These are phyloP conservation scores for Lophius piscatorius DNA, from an alignment of 2,113 vertebrate species.

Conservation along the genomic window DNA sequence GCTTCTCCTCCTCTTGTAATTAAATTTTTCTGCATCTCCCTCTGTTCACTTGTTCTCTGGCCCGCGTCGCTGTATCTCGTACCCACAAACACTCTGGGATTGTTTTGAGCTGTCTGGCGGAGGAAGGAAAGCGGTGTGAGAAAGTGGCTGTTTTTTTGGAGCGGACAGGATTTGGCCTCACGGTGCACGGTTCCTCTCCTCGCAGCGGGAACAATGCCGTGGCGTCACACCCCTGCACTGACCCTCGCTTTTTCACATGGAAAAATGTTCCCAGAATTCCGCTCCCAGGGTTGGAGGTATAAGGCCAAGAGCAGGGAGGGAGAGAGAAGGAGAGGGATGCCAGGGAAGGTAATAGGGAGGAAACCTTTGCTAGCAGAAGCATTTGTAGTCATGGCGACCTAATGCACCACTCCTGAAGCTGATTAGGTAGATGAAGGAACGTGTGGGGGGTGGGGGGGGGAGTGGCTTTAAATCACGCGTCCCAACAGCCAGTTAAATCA, in stretches of 20 bases:
- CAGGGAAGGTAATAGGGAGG: slow-evolving; percentile 63
- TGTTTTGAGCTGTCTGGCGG: slow-evolving; percentile 83
- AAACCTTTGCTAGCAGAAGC: slow-evolving; percentile 48
- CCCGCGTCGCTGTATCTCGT: slow-evolving; percentile 49
- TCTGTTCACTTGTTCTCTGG: slow-evolving; percentile 49
- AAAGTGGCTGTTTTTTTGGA: slow-evolving; percentile 87
- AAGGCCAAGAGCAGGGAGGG: slow-evolving; percentile 49
- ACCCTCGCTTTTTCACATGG: slow-evolving; percentile 85
- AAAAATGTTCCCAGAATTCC: slow-evolving; percentile 86
- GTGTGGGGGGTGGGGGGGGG: no score
- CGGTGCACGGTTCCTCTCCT: slow-evolving; percentile 85
- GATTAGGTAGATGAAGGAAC: slow-evolving; percentile 43
- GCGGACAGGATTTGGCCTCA: slow-evolving; percentile 86
- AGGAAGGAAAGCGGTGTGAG: slow-evolving; percentile 88
- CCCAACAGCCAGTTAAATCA: slow-evolving; percentile 19
- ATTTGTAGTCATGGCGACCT: slow-evolving; percentile 67
- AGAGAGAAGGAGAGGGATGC: slow-evolving; percentile 26
- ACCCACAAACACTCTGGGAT: slow-evolving; percentile 79
- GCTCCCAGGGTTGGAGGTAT: slow-evolving; percentile 83
- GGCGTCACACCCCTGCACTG: slow-evolving; percentile 85
- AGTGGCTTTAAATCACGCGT: slow-evolving; percentile 32
- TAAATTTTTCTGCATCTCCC: slow-evolving; percentile 25
- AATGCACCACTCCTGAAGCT: slow-evolving; percentile 39
- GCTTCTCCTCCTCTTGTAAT: slow-evolving; percentile 41
- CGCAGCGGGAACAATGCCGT: slow-evolving; percentile 85